Evolutionary conservation across 2,888 invertebrate species (phyloP), one percentile per base, ranked within the genome.

Genomic region (Trachelus tabidus): DNA sequence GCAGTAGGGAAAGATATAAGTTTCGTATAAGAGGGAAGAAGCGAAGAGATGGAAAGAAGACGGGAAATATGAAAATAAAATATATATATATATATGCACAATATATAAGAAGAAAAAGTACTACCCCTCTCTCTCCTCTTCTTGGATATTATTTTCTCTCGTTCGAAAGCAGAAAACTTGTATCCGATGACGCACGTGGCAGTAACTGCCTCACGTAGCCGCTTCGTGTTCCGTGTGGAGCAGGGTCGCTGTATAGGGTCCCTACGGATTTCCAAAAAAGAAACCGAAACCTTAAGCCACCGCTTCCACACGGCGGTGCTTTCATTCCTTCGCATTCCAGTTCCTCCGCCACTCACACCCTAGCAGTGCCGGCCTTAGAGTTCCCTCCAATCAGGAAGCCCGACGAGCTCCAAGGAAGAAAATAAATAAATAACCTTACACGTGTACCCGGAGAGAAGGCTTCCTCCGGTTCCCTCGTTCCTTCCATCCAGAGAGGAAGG

Each of bases 171-270:
- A 73, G 74, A 75, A 75, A 81, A 81, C 76, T 81, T 75, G 80
- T 80, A 75, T 73, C 77, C 76, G 75, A 75, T 73, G 82, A 76
- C 78, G 78, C 82, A 79, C 80, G 77, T 82, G 82, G 77, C 76
- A 71, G 77, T 81, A 81, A 82, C 81, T 77, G 82, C 78, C 79
- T 75, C 33, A 68, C 73, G 76, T 79, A 34, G 71, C 71, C 12
- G 35, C 30, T 73, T 30, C 35, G 34, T 40, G 68, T 77, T 73
- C 69, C 73, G 30, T 76, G n/a, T 73, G 31, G 77, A 68, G 37
- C 68, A 73, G 31, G 74, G 75, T 75, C 69, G 75, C 76, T 73
- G 74, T 69, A 73, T 71, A 35, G 69, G 33, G 74, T 68, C 74
- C 75, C 69, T 75, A 78, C 73, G 71, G 75, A 75, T 75, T 78